Conservation (phyloP, 2,113 vertebrate genomes). For the Periophthalmodon schlosseri region DNA sequence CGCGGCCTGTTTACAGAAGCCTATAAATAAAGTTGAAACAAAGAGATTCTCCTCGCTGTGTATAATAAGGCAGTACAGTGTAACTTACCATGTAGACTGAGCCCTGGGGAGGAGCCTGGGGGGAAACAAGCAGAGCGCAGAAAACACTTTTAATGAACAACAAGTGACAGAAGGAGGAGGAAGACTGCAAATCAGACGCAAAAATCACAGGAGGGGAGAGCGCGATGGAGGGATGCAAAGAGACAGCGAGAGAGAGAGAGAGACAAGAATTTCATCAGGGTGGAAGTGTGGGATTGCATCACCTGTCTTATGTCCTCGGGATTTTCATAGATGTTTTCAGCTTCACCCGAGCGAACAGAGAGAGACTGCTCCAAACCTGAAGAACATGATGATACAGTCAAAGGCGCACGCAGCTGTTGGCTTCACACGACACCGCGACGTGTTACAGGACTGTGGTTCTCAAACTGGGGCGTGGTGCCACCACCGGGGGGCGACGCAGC, state of each 20-base stretch:
- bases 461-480: neutral
- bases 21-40: slow-evolving; percentile 10
- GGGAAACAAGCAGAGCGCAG: slow-evolving; percentile 35
- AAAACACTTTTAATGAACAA: slow-evolving; percentile 65
- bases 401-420: slow-evolving; percentile 6
- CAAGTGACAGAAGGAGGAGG: slow-evolving; percentile 41
- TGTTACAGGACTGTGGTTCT: neutral
- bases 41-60: slow-evolving; percentile 6
- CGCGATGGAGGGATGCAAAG: slow-evolving; percentile 7
- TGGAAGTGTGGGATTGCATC: slow-evolving; percentile 45
- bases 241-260: neutral
- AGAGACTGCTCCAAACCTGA: slow-evolving; percentile 73
- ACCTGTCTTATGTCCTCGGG: slow-evolving; percentile 79
- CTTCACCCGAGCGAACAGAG: slow-evolving; percentile 68
- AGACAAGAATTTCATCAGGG: slow-evolving; percentile 25
- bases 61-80: slow-evolving; percentile 25
- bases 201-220: slow-evolving; percentile 21
- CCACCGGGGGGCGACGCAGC: neutral
- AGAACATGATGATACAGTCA: slow-evolving; percentile 24
- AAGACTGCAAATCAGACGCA: slow-evolving; percentile 23
- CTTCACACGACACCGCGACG: too few species aligned
- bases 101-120: slow-evolving; percentile 67
- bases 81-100: slow-evolving; percentile 82
- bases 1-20: neutral
- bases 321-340: slow-evolving; percentile 80